Base-by-base conservation (phyloP, 2,113 vertebrate species). In the Lycocorax pyrrhopterus region DNA sequence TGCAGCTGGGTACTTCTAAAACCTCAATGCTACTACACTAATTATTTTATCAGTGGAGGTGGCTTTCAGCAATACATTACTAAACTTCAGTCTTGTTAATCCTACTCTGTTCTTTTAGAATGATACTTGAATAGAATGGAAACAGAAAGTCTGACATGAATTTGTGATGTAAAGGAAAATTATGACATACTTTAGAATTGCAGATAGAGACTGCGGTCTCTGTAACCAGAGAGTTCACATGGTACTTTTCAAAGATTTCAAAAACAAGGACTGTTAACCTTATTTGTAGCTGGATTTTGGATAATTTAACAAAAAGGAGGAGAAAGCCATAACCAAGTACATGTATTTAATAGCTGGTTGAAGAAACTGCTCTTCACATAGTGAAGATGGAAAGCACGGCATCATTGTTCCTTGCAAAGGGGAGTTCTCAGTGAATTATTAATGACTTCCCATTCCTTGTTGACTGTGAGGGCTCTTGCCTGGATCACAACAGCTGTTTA, bases 91-190 rank as follows among this genome's bases (percentile, higher is more conserved):
- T 63, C 58, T 75, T 63, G 13, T 35, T 79, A 87, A 72, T 12
- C 32, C 74, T 81, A 26, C 27, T 49, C 55, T 55, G 20, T 13
- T 60, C 13, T 84, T 68, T 75, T 56, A 11, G 53, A 79, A 85
- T 89, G 80, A 60, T 66, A 64, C 14, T 82, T 88, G n/a, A 86
- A 74, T 8, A 85, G 55, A 93, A 75, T 94, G 96, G 69, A 87
- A 97, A 97, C 89, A 84, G 80, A 95, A 97, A 93, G 62, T 86
- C 80, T 96, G 95, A 93, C 73, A 94, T 95, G 96, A 87, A 67
- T 81, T 94, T 78, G 60, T 69, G 94, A 94, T 87, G 94, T 56
- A 89, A 94, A 95, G 68, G 47, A 87, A 93, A 93, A 80, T 78
- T 26, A 89, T 93, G 95, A 67, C n/a, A 26, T 37, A 83, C 25